A percentile compares a stretch with the other conserved stretches of the same genome.
phyloP scores from a whole-genome alignment of 1,140 invertebrate genomes.

The Adelges cooleyi region DNA sequence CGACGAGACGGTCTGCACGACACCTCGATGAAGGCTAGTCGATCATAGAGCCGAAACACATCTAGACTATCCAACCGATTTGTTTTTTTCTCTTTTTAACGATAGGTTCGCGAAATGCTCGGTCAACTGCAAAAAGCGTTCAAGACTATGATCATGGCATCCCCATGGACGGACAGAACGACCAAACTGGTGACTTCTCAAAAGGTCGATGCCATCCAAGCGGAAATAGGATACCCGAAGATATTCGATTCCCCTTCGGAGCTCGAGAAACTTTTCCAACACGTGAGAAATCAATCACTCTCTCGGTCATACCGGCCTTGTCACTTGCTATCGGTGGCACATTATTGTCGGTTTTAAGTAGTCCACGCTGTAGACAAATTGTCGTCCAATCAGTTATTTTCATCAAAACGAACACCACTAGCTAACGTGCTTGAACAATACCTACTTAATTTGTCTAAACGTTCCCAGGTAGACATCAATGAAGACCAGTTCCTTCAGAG shows the following conservation, averaged over 20 bases:
- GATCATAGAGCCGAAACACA: not conserved
- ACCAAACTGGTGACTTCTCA: slow-evolving; percentile 60
- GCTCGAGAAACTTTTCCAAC: slow-evolving; percentile 52
- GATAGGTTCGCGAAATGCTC: slow-evolving; percentile 60
- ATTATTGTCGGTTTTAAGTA: too few relatives aligned
- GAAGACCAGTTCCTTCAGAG: not conserved
- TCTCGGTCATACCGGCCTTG: too few relatives aligned
- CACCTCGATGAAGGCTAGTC: not conserved
- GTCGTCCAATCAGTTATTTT: too few relatives aligned
- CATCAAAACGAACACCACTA: too few relatives aligned
- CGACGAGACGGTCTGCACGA: not conserved
- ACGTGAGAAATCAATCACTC: too few relatives aligned
- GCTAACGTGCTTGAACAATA: too few relatives aligned
- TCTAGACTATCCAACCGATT: too few relatives aligned
- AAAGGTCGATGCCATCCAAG: slow-evolving; percentile 61
- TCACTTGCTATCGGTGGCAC: too few relatives aligned
- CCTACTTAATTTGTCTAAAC: too few relatives aligned
- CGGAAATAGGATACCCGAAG: slow-evolving; percentile 63
- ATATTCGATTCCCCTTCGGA: slow-evolving; percentile 54
- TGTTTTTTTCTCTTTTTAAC: slow-evolving; percentile 14
- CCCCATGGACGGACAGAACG: slow-evolving; percentile 71
- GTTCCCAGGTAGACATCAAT: not conserved
- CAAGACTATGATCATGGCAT: slow-evolving; percentile 52
- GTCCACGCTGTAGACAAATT: too few relatives aligned
- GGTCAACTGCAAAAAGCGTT: slow-evolving; percentile 64